A percentile compares a stretch with the other conserved stretches of the same genome.
Evolutionary conservation across 2,888 invertebrate species (phyloP).

Genomic region (Eupelmus urozonus): DNA sequence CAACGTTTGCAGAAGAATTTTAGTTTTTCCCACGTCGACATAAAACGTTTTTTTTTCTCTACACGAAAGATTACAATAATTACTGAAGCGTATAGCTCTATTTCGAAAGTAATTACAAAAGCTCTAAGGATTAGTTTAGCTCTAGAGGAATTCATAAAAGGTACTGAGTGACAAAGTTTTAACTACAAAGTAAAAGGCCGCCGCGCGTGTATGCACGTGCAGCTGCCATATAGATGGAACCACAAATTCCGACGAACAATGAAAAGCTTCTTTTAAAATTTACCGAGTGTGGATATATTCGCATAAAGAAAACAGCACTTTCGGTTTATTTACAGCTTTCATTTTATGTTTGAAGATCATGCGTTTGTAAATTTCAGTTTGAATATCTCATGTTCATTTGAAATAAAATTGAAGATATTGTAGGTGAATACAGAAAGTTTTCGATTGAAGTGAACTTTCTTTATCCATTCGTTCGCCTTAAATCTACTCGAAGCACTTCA

Average conservation of each 20-base stretch:
- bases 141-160: constrained; percentile 30
- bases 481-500: no score
- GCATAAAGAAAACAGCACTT: not conserved
- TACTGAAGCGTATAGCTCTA: constrained; percentile 8
- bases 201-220: no score
- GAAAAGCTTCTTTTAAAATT: constrained; percentile 1
- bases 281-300: not conserved
- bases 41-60: constrained; percentile 15
- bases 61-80: constrained; percentile 27
- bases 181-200: not conserved
- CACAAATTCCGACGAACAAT: no score
- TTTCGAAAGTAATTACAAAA: constrained; percentile 43
- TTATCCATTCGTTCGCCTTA: no score
- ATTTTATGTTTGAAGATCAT: not conserved
- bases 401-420: not conserved
- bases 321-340: not conserved
- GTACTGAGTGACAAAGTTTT: constrained; percentile 8
- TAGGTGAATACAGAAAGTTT: not conserved
- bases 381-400: no score
- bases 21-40: not conserved
- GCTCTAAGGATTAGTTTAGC: constrained; percentile 20
- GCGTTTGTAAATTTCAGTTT: no score
- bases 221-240: no score
- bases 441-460: no score
- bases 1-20: constrained; percentile 7